phyloP scores from a whole-genome alignment of 2,797 vertebrate genomes.

The Hoplostethus mediterraneus region DNA sequence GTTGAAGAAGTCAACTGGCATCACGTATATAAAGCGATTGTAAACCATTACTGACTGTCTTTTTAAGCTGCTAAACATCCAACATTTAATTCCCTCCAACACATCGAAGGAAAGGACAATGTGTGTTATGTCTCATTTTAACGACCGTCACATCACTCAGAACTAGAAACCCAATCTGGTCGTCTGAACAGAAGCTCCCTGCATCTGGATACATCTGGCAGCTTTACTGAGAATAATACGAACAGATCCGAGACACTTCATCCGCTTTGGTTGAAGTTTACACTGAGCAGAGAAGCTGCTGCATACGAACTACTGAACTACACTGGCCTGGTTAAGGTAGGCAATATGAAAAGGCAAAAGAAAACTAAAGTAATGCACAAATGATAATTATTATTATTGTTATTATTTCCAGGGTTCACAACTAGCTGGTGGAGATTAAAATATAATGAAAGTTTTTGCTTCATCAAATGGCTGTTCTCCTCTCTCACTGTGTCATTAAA shows the following conservation, averaged over 20 bases:
- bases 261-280: conserved; percentile 12
- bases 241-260: background rate
- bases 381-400: too few species aligned
- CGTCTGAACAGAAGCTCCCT: conserved; percentile 8
- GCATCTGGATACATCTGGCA: background rate
- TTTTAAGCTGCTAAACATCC: background rate
- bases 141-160: conserved; percentile 22
- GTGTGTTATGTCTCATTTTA: conserved; percentile 28
- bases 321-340: too few species aligned
- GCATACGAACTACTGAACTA: background rate
- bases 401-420: too few species aligned
- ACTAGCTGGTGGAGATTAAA: background rate
- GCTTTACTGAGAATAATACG: conserved; percentile 37
- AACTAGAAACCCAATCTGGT: background rate
- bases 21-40: too few species aligned
- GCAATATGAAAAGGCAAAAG: too few species aligned
- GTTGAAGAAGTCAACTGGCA: background rate
- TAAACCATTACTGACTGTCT: background rate
- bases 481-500: too few species aligned
- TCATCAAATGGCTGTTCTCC: too few species aligned
- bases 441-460: background rate
- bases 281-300: conserved; percentile 5
- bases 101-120: conserved; percentile 4
- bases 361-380: too few species aligned
- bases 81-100: background rate